phyloP scores from a whole-genome alignment of 2,797 vertebrate species.

The Smutsia temminckii region DNA sequence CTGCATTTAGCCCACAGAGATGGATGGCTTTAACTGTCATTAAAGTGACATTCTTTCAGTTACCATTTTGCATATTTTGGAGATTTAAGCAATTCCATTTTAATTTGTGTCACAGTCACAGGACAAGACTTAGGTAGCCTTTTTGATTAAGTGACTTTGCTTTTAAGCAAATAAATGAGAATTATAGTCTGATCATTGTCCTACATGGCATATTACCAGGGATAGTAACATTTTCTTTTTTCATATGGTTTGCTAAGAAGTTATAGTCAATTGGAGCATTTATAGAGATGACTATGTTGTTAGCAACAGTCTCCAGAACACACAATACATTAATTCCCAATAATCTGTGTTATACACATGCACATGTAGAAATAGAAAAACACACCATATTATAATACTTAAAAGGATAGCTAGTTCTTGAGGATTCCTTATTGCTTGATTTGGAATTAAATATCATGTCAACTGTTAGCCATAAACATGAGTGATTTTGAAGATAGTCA shows the following conservation, averaged over 20 bases:
- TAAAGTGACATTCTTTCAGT: conserved; percentile 65
- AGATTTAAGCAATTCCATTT: conserved; percentile 45
- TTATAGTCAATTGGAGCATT: background rate
- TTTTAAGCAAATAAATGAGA: conserved; percentile 23
- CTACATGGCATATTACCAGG: background rate
- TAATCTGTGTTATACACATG: background rate
- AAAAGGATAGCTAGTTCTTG: background rate
- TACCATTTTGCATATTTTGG: conserved; percentile 44
- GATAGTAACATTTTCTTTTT: conserved; percentile 48
- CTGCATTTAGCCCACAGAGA: conserved; percentile 16
- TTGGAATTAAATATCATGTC: conserved; percentile 5
- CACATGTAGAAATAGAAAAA: background rate
- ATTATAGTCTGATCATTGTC: background rate
- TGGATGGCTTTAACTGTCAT: conserved; percentile 51
- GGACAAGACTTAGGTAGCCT: conserved; percentile 31
- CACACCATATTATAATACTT: background rate
- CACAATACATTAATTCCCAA: background rate
- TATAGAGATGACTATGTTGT: background rate
- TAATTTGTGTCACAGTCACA: conserved; percentile 52
- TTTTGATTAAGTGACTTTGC: conserved; percentile 9
- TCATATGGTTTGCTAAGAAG: background rate
- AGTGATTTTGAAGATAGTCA: background rate
- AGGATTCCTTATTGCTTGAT: conserved; percentile 38
- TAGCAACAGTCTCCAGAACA: conserved; percentile 2
- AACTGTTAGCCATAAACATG: background rate